Conservation (phyloP, 2,888 invertebrate species). For the Idaea biselata region DNA sequence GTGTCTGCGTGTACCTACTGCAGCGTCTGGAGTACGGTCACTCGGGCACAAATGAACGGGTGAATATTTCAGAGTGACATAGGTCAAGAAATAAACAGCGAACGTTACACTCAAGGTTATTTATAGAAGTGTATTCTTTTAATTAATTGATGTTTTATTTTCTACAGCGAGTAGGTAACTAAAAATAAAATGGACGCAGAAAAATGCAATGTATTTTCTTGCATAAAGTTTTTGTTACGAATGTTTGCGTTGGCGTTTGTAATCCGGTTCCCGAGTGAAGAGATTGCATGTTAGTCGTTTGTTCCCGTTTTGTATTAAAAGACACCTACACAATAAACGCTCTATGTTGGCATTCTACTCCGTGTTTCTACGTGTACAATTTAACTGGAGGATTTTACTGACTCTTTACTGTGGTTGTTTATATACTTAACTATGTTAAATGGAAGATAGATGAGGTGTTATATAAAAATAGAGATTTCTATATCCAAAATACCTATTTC, state of each 20-base stretch:
- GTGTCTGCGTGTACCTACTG: constrained; percentile 34
- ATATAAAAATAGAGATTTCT: too few species aligned
- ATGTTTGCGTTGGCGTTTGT: background rate
- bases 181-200: background rate
- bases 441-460: too few species aligned
- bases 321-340: background rate
- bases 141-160: background rate
- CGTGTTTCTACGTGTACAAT: background rate
- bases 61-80: constrained; percentile 46
- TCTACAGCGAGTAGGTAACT: background rate
- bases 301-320: constrained; percentile 1
- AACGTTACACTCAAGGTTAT: constrained; percentile 14
- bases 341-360: background rate
- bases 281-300: background rate
- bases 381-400: background rate
- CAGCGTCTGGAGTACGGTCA: constrained; percentile 47
- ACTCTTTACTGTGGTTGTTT: background rate
- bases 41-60: constrained; percentile 46
- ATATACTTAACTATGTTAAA: background rate
- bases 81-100: constrained; percentile 48
- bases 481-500: too few species aligned
- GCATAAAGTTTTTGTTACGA: background rate
- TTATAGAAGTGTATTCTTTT: background rate
- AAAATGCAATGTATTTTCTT: background rate
- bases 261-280: constrained; percentile 1